Conservation (phyloP, 2,888 invertebrate genomes). For the Ichneumoninae sp. region DNA sequence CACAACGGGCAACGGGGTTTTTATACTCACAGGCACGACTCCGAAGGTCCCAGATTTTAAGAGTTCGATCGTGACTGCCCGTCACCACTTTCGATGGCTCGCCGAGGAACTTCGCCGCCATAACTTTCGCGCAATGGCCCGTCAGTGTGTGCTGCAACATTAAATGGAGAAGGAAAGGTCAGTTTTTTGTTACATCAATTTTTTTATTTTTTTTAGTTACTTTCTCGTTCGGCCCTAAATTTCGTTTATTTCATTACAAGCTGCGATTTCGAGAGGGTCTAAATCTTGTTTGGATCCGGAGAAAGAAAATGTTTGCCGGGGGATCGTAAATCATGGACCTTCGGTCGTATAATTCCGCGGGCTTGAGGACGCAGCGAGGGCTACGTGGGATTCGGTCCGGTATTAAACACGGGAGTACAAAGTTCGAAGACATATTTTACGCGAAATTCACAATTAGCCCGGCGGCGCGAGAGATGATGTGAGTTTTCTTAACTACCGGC, state of each 20-base stretch:
- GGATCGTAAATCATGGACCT: constrained; percentile 7
- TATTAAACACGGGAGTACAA: constrained; percentile 1
- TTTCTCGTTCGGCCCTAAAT: not conserved
- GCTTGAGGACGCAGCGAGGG: not conserved
- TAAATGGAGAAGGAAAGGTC: constrained; percentile 67
- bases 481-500: not conserved
- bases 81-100: constrained; percentile 97
- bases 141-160: constrained; percentile 94
- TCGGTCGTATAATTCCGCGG: not conserved
- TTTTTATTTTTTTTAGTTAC: constrained; percentile 2
- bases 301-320: not conserved
- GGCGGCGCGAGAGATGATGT: not conserved
- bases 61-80: constrained; percentile 98
- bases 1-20: not conserved
- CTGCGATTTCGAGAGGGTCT: not conserved
- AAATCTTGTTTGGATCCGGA: not conserved
- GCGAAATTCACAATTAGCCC: not conserved
- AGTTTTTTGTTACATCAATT: not conserved
- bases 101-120: constrained; percentile 98
- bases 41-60: constrained; percentile 99
- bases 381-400: not conserved
- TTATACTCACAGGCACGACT: constrained; percentile 92
- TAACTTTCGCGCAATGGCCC: constrained; percentile 98
- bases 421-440: not conserved
- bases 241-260: constrained; percentile 41